Base-by-base conservation (phyloP, 1,140 invertebrate species). In the Euwallacea similis region DNA sequence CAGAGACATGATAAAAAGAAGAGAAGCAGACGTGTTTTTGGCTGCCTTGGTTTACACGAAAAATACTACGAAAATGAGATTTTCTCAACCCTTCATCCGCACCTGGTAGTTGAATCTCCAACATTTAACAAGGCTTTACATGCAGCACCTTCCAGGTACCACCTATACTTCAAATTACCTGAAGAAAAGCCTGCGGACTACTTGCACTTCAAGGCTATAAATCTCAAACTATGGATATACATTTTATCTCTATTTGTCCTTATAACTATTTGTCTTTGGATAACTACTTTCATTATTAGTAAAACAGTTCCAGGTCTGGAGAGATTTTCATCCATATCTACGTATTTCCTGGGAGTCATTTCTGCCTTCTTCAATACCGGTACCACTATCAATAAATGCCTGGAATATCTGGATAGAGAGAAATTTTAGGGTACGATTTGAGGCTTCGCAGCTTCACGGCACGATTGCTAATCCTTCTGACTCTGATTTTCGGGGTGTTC, bases 321-420 rank as follows among this genome's bases (percentile, higher is more conserved):
- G 69, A 67, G 42, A 8, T 11, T 46, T 42, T 13, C 78, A n/a
- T 80, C 79, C 6, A 15, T 76, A 11, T 71, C 76, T 2, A 76
- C 74, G 0, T 81, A 76, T 69, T 72, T 80, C 21, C 21, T 81
- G 13, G 73, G 71, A 9, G 71, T 77, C 15, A 66, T 75, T 13
- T 71, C 75, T 1, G 78, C 78, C 13, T 80, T 79, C 66, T 47
- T 79, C 9, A 79, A 79, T 73, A 77, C 79, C 76, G 78, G 79
- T 79, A 70, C 4, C 21, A 33, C 21, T 4, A 33, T 33, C 21
- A 33, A 33, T 33, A 2, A 33, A 33, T 33, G 21, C 21, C 4
- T 33, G 21, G 21, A 33, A 4, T 33, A 33, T 33, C 21, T 4
- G 4, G 21, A 33, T 33, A 33, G 21, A 33, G 61, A 63, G 10